phyloP scores from a whole-genome alignment of 2,888 invertebrate genomes.

The Cryptus armator region DNA sequence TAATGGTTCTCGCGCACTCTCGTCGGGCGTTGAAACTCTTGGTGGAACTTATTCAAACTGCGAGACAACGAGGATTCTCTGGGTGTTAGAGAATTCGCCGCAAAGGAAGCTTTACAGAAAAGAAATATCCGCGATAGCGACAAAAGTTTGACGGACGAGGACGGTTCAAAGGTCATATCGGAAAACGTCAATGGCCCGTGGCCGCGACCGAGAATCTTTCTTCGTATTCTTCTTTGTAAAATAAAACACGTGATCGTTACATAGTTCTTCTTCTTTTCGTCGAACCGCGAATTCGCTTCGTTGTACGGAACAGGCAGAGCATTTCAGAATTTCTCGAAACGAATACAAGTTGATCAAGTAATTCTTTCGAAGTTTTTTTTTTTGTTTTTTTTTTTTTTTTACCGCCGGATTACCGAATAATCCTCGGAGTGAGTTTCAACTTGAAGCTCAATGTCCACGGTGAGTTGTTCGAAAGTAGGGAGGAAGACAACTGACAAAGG shows the following conservation, averaged over 20 bases:
- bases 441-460: slow-evolving; percentile 4
- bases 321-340: slow-evolving; percentile 22
- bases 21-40: not conserved
- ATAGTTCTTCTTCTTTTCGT: slow-evolving; percentile 19
- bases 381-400: slow-evolving; percentile 6
- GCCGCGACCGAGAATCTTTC: not conserved
- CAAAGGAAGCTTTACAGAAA: not conserved
- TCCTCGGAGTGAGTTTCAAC: not conserved
- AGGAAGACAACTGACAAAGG: slow-evolving; percentile 24
- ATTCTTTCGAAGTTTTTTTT: not conserved
- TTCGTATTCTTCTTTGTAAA: slow-evolving; percentile 8
- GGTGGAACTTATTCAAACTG: slow-evolving; percentile 17
- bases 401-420: slow-evolving; percentile 28
- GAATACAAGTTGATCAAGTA: slow-evolving; percentile 5
- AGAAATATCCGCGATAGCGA: slow-evolving; percentile 15
- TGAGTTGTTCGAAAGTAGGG: slow-evolving; percentile 9
- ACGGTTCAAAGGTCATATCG: slow-evolving; percentile 42
- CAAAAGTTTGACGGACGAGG: slow-evolving; percentile 60
- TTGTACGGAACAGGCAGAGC: not conserved
- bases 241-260: not conserved
- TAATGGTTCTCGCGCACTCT: slow-evolving; percentile 19
- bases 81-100: not conserved
- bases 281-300: slow-evolving; percentile 24
- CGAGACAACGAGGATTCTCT: slow-evolving; percentile 4
- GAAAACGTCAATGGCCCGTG: slow-evolving; percentile 50